Evolutionary conservation across 2,797 vertebrate genomes (phyloP).

Genomic region (Eulemur rubriventer): DNA sequence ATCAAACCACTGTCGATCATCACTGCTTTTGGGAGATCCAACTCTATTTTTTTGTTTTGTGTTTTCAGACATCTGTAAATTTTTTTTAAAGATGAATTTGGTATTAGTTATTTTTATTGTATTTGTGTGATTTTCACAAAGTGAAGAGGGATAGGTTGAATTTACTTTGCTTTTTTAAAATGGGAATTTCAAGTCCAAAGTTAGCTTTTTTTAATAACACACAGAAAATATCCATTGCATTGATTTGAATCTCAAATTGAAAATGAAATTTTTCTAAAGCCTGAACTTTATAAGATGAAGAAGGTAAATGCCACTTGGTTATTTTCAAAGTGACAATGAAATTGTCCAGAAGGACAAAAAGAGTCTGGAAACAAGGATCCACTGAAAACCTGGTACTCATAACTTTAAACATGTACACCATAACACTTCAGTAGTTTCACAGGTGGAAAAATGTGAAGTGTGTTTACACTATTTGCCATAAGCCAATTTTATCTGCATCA

Average conservation of each 20-base stretch:
- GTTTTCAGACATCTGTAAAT: not conserved
- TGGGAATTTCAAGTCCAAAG: not conserved
- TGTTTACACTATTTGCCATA: conserved; percentile 52
- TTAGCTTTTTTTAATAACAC: not conserved
- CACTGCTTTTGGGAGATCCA: not conserved
- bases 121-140: not conserved
- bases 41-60: not conserved
- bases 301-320: not conserved
- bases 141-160: not conserved
- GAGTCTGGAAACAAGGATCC: not conserved
- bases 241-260: not conserved
- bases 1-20: not conserved
- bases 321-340: conserved; percentile 34
- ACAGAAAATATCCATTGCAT: not conserved
- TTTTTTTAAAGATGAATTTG: not conserved
- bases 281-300: not conserved
- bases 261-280: conserved; percentile 18
- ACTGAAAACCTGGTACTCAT: not conserved
- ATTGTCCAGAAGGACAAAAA: not conserved
- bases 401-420: conserved; percentile 23
- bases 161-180: not conserved
- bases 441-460: conserved; percentile 46
- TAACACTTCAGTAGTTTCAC: conserved; percentile 43
- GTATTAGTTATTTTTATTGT: not conserved
- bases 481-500: conserved; percentile 64